phyloP scores from a whole-genome alignment of 2,797 vertebrate species.

The Sebastes minor region DNA sequence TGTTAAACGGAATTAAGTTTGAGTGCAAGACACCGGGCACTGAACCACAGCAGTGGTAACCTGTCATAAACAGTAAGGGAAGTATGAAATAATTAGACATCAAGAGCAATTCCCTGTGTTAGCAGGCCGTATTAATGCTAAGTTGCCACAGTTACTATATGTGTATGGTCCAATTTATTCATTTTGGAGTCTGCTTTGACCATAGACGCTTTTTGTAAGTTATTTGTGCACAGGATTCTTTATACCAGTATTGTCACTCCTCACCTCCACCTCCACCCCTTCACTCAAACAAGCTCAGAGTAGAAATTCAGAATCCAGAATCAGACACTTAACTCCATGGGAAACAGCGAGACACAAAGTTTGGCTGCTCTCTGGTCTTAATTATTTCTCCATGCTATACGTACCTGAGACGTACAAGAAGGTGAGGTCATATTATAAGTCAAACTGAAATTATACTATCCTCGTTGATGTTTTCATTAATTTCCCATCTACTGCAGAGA shows the following conservation, averaged over 20 bases:
- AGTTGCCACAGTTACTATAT: background rate
- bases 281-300: constrained; percentile 36
- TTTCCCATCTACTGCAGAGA: background rate
- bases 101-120: background rate
- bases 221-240: background rate
- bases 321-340: constrained; percentile 8
- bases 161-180: background rate
- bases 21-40: background rate
- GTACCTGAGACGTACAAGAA: too few relatives aligned
- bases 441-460: background rate
- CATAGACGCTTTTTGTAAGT: background rate
- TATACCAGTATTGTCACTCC: background rate
- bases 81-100: constrained; percentile 9
- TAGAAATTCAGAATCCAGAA: constrained; percentile 16
- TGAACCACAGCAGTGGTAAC: background rate
- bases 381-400: background rate
- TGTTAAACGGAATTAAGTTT: background rate
- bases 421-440: background rate
- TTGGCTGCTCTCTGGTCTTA: constrained; percentile 19
- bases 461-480: constrained; percentile 23
- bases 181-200: constrained; percentile 2
- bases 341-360: constrained; percentile 6
- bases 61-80: background rate
- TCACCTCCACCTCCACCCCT: background rate
- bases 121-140: background rate